Conservation (phyloP, 2,888 invertebrate genomes). For the Leptinotarsa peninsularis region DNA sequence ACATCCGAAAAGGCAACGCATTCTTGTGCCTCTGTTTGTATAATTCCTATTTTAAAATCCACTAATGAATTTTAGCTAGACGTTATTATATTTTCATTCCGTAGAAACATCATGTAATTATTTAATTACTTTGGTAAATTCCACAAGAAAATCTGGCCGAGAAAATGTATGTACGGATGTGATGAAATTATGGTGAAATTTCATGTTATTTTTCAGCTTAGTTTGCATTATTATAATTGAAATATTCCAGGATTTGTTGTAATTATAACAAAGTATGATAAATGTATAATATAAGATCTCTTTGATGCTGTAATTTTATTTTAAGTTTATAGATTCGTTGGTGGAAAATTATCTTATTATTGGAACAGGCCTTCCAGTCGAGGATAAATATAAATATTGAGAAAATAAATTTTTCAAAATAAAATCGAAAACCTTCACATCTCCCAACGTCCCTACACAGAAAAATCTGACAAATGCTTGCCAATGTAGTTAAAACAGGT, state of each 20-base stretch:
- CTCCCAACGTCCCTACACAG: no score
- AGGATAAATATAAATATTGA: no score
- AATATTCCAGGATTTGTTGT: constrained; percentile 28
- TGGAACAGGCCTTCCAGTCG: no score
- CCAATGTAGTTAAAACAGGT: no score
- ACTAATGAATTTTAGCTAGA: constrained; percentile 57
- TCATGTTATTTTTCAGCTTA: constrained; percentile 39
- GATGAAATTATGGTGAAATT: constrained; percentile 43
- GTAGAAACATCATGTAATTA: constrained; percentile 49
- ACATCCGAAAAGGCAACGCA: constrained; percentile 44
- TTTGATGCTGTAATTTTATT: background rate
- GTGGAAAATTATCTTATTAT: no score
- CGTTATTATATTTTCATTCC: constrained; percentile 50
- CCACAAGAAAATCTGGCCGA: constrained; percentile 49
- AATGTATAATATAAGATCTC: background rate
- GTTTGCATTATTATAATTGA: constrained; percentile 42
- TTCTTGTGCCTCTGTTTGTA: constrained; percentile 53
- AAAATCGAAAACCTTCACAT: no score
- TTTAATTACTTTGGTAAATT: constrained; percentile 50
- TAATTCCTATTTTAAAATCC: constrained; percentile 59
- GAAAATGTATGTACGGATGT: constrained; percentile 44
- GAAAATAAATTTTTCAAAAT: no score
- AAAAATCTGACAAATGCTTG: no score
- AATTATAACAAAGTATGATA: constrained; percentile 5
- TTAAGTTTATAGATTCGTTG: background rate